Conservation (phyloP, 2,797 vertebrate genomes). For the Steatocranus sp. region DNA sequence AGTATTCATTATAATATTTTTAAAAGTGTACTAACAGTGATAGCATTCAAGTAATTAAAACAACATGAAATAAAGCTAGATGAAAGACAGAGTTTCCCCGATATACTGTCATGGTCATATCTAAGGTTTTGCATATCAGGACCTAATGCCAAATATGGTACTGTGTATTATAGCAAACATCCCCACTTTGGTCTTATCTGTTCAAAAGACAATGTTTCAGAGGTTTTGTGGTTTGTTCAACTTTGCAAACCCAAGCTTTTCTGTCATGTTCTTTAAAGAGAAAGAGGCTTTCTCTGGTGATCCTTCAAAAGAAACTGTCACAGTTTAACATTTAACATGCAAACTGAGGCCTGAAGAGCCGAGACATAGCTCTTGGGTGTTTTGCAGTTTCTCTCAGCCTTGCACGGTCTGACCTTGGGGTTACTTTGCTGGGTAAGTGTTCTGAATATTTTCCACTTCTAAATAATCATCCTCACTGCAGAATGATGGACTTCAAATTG, state of each 20-base stretch:
- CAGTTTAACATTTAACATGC: neutral
- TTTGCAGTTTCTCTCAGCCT: neutral
- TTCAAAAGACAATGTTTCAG: neutral
- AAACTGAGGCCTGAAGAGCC: neutral
- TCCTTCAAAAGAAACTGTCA: neutral
- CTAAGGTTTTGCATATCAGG: neutral
- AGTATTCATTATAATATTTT: neutral
- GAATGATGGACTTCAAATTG: neutral
- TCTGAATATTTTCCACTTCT: neutral
- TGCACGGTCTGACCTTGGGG: neutral
- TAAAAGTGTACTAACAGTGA: neutral
- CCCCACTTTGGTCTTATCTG: neutral
- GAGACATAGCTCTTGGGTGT: neutral
- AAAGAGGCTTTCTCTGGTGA: neutral
- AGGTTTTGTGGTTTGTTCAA: neutral
- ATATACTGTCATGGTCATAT: neutral
- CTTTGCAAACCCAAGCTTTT: neutral
- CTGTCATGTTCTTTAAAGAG: neutral
- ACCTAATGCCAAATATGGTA: neutral
- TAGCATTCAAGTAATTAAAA: neutral
- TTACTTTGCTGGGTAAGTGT: neutral
- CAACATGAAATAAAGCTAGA: neutral
- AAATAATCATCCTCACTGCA: neutral
- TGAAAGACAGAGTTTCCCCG: neutral
- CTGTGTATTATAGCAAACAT: neutral